Evolutionary conservation across 2,797 vertebrate species (phyloP), one percentile per base, ranked within the genome.

Genomic region (Chelidonichthys spinosus): DNA sequence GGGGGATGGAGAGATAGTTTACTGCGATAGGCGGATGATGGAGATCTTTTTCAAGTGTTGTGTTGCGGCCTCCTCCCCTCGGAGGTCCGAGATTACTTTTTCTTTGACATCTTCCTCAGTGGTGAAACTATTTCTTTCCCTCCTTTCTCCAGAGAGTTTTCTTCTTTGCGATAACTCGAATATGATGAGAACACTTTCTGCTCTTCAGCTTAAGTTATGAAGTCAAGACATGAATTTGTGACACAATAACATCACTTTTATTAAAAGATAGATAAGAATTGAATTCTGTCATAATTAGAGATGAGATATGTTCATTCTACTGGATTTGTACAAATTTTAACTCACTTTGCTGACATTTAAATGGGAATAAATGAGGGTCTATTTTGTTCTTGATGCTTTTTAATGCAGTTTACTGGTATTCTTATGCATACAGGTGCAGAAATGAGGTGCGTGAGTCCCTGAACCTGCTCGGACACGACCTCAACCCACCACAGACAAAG

Each of bases 31-130:
- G 50, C 18, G 11, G 85, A 87, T 87, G 75, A 84, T 76, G 66
- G 79, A 82, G 65, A 69, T 83, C 82, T 82, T 74, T 87, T 83
- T 87, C 73, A 69, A 78, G 82, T 78, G 44, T 32, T 68, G 63
- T 61, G 76, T 79, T 68, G 82, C 3, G 36, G 68, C 63, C 43
- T 58, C 70, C 69, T 53, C 56, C 63, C 49, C 68, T 40, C 13
- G 4, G 44, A 60, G 66, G 64, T 36, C 65, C 59, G 54, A 72
- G 82, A 85, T 88, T 76, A 68, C 71, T 84, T 85, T 85, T 82
- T 83, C 80, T 74, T 79, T 83, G 11, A 62, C 55, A 69, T 85
- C 76, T 80, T 53, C 55, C 62, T 69, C 72, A n/a, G 55, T 7
- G 47, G 60, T 73, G 37, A 58, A 76, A 78, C 70, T 47, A 11